phyloP scores from a whole-genome alignment of 2,113 vertebrate genomes.

The Protobothrops flavoviridis region DNA sequence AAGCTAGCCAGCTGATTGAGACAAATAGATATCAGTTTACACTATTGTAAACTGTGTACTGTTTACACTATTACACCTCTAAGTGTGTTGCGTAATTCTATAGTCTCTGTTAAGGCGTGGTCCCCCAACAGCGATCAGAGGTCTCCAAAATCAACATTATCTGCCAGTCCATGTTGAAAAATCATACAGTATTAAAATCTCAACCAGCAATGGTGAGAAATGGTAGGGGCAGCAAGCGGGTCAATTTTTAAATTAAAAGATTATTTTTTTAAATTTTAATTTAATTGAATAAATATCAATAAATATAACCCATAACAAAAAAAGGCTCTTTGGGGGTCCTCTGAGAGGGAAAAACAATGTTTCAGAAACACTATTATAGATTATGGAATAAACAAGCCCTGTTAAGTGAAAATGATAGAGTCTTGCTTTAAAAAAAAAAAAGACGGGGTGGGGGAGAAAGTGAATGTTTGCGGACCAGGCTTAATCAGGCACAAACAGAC shows the following conservation, averaged over 20 bases:
- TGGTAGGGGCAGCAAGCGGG: no score
- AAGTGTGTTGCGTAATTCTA: background rate
- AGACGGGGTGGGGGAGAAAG: background rate
- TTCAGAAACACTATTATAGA: background rate
- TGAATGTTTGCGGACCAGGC: background rate
- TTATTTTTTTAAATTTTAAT: background rate
- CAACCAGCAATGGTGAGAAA: background rate
- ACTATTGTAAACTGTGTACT: background rate
- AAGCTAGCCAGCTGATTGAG: background rate
- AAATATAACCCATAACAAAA: background rate
- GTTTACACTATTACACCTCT: background rate
- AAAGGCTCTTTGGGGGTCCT: background rate
- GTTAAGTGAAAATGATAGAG: background rate
- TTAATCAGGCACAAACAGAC: background rate
- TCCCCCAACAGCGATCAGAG: background rate
- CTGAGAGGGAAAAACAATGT: background rate
- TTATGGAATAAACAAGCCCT: background rate
- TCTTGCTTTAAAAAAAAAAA: background rate
- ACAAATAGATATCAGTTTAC: background rate
- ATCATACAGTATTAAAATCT: background rate
- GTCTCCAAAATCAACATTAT: background rate
- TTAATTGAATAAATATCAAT: background rate
- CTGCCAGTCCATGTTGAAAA: background rate
- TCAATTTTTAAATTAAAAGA: background rate
- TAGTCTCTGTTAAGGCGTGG: background rate